Evolutionary conservation across 2,113 vertebrate species (phyloP).

Genomic region (Nerophis ophidion): DNA sequence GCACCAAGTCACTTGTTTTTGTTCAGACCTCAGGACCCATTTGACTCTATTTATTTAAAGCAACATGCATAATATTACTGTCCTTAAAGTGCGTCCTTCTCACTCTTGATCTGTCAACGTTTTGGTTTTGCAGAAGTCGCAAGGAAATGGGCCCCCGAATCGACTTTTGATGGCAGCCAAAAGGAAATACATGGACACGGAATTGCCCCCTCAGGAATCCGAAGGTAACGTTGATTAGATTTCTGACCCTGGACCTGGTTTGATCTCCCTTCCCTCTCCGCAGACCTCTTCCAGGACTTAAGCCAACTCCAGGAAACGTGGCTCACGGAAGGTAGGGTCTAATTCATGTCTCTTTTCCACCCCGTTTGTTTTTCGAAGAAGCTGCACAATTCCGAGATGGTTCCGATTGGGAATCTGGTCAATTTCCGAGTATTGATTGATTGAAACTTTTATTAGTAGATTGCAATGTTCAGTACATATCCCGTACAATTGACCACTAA

Average conservation of each 20-base stretch:
- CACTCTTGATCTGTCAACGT: slow-evolving; percentile 40
- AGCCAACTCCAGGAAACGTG: slow-evolving; percentile 95
- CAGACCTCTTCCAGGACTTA: slow-evolving; percentile 98
- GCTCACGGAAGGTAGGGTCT: slow-evolving; percentile 90
- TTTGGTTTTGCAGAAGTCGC: slow-evolving; percentile 75
- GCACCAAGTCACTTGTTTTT: too few species aligned
- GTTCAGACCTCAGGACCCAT: too few species aligned
- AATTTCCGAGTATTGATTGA: too few species aligned
- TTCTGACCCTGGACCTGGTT: background rate
- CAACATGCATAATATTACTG: too few species aligned
- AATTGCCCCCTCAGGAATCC: slow-evolving; percentile 83
- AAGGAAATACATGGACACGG: slow-evolving; percentile 80
- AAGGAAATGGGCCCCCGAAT: slow-evolving; percentile 80
- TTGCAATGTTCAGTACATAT: too few species aligned
- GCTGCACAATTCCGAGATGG: too few species aligned
- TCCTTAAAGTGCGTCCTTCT: slow-evolving; percentile 9
- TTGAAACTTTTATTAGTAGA: too few species aligned
- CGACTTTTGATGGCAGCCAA: slow-evolving; percentile 78
- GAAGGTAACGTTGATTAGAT: slow-evolving; percentile 77
- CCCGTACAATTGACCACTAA: too few species aligned
- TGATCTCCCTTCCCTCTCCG: slow-evolving; percentile 6
- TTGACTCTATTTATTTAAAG: background rate
- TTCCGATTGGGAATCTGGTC: too few species aligned
- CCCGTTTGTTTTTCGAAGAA: too few species aligned
- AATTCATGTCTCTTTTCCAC: slow-evolving; percentile 3